Base-by-base conservation (phyloP, 2,888 invertebrate species). In the Brenthis hecate region DNA sequence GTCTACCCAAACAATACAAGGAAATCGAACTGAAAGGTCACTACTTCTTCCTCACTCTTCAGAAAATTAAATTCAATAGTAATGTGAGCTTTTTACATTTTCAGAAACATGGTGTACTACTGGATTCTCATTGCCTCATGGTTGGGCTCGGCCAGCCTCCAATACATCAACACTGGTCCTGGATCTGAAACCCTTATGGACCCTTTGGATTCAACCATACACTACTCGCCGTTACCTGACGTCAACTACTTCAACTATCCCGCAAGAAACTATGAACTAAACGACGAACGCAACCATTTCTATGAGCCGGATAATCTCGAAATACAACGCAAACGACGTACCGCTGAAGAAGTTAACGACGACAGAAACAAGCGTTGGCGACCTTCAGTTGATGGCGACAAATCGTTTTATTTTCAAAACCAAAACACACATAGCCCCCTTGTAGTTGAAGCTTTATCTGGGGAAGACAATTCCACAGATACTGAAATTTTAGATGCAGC, bases 61-160 rank as follows among this genome's bases (percentile, higher is more conserved):
- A 6, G 28, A 6, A 36, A 43, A 43, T 13, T 50, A 0, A 13
- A 19, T 28, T 63, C 23, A 5, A 50, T 14, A 16, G 6, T 65
- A 65, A 57, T 50, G 16, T 13, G n/a, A 57, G 14, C 13, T 36
- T 51, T 60, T 16, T 60, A 68, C 71, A n/a, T 71, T 88, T 86
- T 19, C 90, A 91, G 91, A 85, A 88, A 54, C 74, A 92, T 92
- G 92, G 80, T 84, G 62, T 82, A 82, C 77, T 87, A 85, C 69
- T 88, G 87, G 89, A 82, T 92, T 50, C 80, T 92, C 73, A 80
- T 91, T 74, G 80, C 84, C 73, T 84, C 88, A 1, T 91, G 90
- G 84, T 75, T 91, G 68, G 87, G 91, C 68, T 75, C 82, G 14
- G 92, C 79, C 68, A 86, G 88, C 63, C 87, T 87, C 6, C 92